Percentiles rank a stretch among this genome's conserved stretches.
These are phyloP conservation scores for Epistrophella euchroma DNA, from an alignment of 2,888 invertebrate genomes.

Conservation along the genomic window DNA sequence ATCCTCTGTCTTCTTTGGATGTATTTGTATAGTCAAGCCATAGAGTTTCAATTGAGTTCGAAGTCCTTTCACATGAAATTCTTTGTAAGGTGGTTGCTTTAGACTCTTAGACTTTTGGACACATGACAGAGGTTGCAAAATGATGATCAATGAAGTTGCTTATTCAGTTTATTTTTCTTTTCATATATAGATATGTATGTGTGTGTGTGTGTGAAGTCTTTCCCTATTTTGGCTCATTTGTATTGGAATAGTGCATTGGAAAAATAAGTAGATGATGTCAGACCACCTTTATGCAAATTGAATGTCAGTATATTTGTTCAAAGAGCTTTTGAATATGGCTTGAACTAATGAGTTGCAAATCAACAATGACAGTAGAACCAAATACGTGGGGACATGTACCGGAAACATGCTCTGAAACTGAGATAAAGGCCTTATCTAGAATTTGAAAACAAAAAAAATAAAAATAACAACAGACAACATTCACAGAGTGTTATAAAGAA, in stretches of 20 bases:
- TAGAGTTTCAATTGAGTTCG: conserved; percentile 70
- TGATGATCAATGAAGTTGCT: conserved; percentile 72
- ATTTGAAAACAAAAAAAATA: conserved; percentile 2
- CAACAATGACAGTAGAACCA: conserved; percentile 46
- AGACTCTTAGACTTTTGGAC: conserved; percentile 37
- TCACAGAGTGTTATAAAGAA: background rate
- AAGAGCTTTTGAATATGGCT: conserved; percentile 37
- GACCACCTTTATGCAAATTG: conserved; percentile 69
- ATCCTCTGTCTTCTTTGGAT: conserved; percentile 4
- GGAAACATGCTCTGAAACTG: background rate
- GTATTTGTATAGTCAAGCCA: conserved; percentile 8
- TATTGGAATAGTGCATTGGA: conserved; percentile 19
- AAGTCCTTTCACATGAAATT: conserved; percentile 50
- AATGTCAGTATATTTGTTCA: conserved; percentile 33
- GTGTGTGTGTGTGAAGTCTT: background rate
- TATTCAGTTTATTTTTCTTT: conserved; percentile 63
- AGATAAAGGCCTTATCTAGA: background rate
- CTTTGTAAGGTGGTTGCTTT: conserved; percentile 69
- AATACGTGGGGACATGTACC: conserved; percentile 17
- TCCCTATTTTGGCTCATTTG: background rate
- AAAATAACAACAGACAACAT: background rate
- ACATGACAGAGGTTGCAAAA: conserved; percentile 74
- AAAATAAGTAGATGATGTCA: conserved; percentile 3
- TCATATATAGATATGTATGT: background rate
- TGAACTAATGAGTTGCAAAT: conserved; percentile 65